Percentiles rank a stretch among this genome's conserved stretches.
phyloP scores from a whole-genome alignment of 2,888 invertebrate genomes.

The Cyaniris semiargus region DNA sequence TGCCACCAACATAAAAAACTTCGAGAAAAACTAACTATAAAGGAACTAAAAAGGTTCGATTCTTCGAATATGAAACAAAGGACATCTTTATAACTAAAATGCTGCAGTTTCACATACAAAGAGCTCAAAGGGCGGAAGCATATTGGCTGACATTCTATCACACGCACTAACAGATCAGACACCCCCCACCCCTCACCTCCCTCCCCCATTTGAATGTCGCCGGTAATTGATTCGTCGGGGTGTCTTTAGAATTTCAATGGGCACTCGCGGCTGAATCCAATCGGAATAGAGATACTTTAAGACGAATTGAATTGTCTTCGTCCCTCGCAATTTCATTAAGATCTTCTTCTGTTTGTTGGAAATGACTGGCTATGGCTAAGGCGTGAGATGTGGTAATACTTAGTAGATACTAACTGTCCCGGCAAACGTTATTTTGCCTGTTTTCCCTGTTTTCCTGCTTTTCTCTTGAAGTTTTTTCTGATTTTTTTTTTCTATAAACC shows the following conservation, averaged over 20 bases:
- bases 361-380: neutral
- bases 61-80: no score
- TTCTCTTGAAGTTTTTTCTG: no score
- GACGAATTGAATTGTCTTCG: slow-evolving; percentile 11
- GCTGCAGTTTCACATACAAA: slow-evolving; percentile 21
- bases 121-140: slow-evolving; percentile 41
- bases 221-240: slow-evolving; percentile 72
- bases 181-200: slow-evolving; percentile 37
- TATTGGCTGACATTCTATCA: slow-evolving; percentile 75
- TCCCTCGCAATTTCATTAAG: neutral
- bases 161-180: slow-evolving; percentile 78
- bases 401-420: no score
- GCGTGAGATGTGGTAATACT: neutral
- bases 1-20: neutral
- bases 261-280: slow-evolving; percentile 46
- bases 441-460: no score
- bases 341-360: neutral
- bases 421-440: no score
- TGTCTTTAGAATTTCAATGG: slow-evolving; percentile 76
- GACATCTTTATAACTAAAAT: neutral
- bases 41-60: no score
- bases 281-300: slow-evolving; percentile 33
- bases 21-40: neutral
- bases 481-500: no score
- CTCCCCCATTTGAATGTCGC: slow-evolving; percentile 63